Conservation (phyloP, 1,140 invertebrate genomes). For the Tetramorium parvispinum region DNA sequence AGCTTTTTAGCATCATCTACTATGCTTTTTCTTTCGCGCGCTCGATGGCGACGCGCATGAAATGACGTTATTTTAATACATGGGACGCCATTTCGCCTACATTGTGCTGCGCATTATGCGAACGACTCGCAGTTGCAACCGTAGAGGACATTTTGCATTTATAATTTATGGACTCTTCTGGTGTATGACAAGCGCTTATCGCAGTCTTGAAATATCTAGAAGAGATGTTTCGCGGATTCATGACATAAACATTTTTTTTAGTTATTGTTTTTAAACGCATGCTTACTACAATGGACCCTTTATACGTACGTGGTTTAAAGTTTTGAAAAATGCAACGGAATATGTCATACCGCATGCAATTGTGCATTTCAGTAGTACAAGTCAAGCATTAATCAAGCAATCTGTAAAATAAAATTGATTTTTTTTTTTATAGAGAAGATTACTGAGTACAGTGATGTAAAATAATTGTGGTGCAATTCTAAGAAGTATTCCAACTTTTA, state of each 20-base stretch:
- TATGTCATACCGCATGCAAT: neutral
- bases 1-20: slow-evolving; percentile 54
- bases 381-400: neutral
- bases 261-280: slow-evolving; percentile 12
- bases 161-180: slow-evolving; percentile 72
- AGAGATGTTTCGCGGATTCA: slow-evolving; percentile 21
- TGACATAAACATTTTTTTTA: slow-evolving; percentile 17
- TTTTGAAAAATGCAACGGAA: neutral
- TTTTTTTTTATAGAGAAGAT: neutral
- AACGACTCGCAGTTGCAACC: slow-evolving; percentile 60
- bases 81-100: slow-evolving; percentile 52
- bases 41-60: slow-evolving; percentile 57
- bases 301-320: neutral
- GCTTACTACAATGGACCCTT: neutral
- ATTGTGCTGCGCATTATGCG: slow-evolving; percentile 56
- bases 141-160: slow-evolving; percentile 71
- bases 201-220: slow-evolving; percentile 34
- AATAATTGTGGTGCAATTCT: neutral
- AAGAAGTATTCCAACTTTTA: neutral
- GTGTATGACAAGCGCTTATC: slow-evolving; percentile 50
- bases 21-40: slow-evolving; percentile 51
- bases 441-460: neutral
- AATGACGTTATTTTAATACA: slow-evolving; percentile 66
- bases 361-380: neutral
- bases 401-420: neutral